Percentiles rank a stretch among this genome's conserved stretches.
Evolutionary conservation across 2,113 vertebrate genomes (phyloP).

Genomic region (Crotalus helleri): DNA sequence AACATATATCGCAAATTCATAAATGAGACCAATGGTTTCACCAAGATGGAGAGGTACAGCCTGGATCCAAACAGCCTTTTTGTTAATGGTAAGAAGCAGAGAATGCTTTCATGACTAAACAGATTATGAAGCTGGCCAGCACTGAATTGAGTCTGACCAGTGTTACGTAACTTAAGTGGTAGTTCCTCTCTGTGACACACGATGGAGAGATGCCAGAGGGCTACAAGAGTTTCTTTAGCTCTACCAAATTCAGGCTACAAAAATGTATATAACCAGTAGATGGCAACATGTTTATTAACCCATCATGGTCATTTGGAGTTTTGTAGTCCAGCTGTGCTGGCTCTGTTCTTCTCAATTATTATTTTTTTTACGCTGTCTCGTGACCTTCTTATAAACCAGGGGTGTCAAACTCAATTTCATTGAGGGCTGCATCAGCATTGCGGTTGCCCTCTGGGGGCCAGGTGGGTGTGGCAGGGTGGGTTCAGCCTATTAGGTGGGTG

Average conservation of each 20-base stretch:
- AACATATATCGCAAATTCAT: slow-evolving; percentile 1
- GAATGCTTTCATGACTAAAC: neutral
- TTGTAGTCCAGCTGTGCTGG: neutral
- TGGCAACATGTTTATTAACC: neutral
- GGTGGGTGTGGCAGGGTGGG: too few species aligned
- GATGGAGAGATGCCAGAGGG: neutral
- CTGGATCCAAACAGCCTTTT: slow-evolving; percentile 21
- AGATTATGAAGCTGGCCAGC: neutral
- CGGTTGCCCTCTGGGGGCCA: too few species aligned
- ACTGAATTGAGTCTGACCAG: neutral
- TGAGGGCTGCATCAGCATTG: too few species aligned
- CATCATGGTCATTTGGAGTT: neutral
- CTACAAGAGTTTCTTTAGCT: neutral
- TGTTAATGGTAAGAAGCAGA: slow-evolving; percentile 28
- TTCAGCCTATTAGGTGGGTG: too few species aligned
- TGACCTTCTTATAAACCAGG: neutral
- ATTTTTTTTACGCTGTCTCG: neutral
- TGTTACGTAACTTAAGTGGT: neutral
- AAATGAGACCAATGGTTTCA: neutral
- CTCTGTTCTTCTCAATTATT: neutral
- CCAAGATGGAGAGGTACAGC: neutral
- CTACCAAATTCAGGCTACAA: neutral
- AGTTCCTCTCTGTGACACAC: neutral
- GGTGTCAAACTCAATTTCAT: too few species aligned
- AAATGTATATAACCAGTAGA: neutral